Percentiles rank a stretch among this genome's conserved stretches.
Conservation (phyloP, 2,113 vertebrate species). For the Onychostruthus taczanowskii region DNA sequence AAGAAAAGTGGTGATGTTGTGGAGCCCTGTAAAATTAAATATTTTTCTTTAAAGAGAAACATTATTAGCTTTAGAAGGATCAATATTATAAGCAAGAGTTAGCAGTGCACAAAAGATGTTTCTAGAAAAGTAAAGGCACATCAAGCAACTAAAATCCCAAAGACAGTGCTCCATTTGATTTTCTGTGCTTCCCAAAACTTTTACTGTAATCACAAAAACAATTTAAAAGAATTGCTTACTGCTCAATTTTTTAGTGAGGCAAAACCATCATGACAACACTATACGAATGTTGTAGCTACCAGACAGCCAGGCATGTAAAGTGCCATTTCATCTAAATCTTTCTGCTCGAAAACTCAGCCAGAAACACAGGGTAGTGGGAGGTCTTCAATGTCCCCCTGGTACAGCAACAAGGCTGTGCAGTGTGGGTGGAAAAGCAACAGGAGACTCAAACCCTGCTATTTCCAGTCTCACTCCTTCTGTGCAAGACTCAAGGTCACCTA, state of each 20-base stretch:
- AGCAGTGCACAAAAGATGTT: background rate
- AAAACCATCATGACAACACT: background rate
- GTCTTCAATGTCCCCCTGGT: background rate
- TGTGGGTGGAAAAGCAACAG: background rate
- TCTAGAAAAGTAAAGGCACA: background rate
- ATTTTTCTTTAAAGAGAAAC: background rate
- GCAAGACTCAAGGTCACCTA: background rate
- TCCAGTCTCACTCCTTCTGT: background rate
- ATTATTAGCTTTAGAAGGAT: background rate
- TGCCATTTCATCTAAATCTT: background rate
- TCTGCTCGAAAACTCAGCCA: background rate
- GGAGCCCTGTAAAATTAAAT: slow-evolving; percentile 54
- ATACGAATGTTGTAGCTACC: background rate
- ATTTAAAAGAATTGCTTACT: background rate
- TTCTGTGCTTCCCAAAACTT: background rate
- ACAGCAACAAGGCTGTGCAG: background rate
- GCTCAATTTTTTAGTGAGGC: background rate
- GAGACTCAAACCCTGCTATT: background rate
- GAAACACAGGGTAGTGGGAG: background rate
- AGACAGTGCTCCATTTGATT: background rate
- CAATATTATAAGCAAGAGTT: background rate
- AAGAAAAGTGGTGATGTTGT: slow-evolving; percentile 29
- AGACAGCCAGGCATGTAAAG: background rate
- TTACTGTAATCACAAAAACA: background rate
- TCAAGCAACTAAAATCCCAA: background rate